Evolutionary conservation across 2,113 vertebrate genomes (phyloP).

Genomic region (Trachemys scripta): DNA sequence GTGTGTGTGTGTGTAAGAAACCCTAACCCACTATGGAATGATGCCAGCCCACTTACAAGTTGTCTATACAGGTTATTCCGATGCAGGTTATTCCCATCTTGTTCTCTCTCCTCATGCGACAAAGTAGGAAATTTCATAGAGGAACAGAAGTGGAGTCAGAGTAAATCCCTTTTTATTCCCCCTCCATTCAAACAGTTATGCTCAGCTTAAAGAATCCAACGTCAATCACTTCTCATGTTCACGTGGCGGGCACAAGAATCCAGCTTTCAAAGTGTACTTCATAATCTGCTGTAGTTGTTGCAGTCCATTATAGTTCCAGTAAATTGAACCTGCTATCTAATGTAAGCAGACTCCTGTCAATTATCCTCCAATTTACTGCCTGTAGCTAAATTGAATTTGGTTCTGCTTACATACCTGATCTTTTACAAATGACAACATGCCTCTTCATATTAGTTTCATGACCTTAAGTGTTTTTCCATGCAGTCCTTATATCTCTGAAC

Average conservation of each 20-base stretch:
- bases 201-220: background rate
- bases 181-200: background rate
- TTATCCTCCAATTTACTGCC: conserved; percentile 19
- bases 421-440: conserved; percentile 49
- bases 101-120: background rate
- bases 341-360: background rate
- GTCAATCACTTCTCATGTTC: background rate
- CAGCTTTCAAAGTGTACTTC: background rate
- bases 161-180: background rate
- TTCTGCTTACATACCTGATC: conserved; percentile 30
- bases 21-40: background rate
- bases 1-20: background rate
- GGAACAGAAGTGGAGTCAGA: background rate
- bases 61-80: background rate
- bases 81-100: background rate
- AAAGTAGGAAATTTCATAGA: background rate
- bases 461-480: conserved; percentile 15
- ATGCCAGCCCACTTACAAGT: background rate
- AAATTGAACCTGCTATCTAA: conserved; percentile 18
- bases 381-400: conserved; percentile 51
- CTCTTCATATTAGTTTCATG: conserved; percentile 48
- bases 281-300: background rate
- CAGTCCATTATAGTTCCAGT: conserved; percentile 1
- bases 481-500: background rate
- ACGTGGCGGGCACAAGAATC: background rate